Percentiles rank a stretch among this genome's conserved stretches.
Evolutionary conservation across 2,888 invertebrate species (phyloP).

Genomic region (Coelopa pilipes): DNA sequence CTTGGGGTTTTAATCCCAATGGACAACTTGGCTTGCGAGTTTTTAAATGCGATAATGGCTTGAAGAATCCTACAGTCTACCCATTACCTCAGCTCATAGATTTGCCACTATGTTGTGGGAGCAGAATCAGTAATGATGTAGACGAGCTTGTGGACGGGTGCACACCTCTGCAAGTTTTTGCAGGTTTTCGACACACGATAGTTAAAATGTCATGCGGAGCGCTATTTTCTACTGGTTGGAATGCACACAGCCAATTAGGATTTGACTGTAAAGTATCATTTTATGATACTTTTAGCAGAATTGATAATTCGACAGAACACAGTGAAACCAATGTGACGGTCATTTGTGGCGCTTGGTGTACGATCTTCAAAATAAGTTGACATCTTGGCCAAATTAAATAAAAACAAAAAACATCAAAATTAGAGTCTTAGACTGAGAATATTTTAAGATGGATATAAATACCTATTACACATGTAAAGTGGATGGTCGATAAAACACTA

Average conservation of each 20-base stretch:
- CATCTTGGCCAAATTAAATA: not conserved
- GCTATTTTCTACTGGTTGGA: slow-evolving; percentile 83
- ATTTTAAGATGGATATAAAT: no score
- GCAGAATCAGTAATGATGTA: slow-evolving; percentile 29
- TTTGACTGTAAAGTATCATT: slow-evolving; percentile 45
- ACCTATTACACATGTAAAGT: no score
- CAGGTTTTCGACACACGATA: slow-evolving; percentile 83
- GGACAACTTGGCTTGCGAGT: slow-evolving; percentile 82
- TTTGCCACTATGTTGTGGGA: slow-evolving; percentile 50
- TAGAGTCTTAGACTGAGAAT: no score
- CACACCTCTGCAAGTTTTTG: slow-evolving; percentile 70
- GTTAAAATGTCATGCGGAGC: slow-evolving; percentile 74
- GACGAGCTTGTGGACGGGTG: slow-evolving; percentile 50
- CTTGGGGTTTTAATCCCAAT: slow-evolving; percentile 92
- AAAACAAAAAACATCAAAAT: no score
- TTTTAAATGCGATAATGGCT: slow-evolving; percentile 52
- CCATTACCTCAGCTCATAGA: slow-evolving; percentile 63
- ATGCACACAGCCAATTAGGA: slow-evolving; percentile 82
- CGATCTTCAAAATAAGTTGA: slow-evolving; percentile 47
- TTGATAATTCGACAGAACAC: slow-evolving; percentile 50
- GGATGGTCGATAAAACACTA: no score
- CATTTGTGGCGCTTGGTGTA: slow-evolving; percentile 69
- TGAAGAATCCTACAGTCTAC: slow-evolving; percentile 59
- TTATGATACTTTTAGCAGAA: slow-evolving; percentile 55
- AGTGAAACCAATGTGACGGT: slow-evolving; percentile 50